Evolutionary conservation across 2,888 invertebrate species (phyloP), one percentile per base, ranked within the genome.

Genomic region (Zonitis immaculata): DNA sequence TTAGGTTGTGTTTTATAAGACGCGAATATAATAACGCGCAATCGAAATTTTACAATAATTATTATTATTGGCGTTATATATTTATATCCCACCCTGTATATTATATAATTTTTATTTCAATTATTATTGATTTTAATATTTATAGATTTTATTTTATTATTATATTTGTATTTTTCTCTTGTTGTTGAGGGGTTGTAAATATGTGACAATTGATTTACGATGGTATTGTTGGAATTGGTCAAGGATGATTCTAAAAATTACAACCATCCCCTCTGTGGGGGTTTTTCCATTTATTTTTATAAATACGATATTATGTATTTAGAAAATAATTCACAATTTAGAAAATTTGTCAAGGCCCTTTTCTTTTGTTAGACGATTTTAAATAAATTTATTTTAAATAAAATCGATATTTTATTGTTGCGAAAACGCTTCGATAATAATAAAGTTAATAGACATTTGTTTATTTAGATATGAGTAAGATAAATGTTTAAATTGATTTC

Each of bases 401-500:
- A 4, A 22, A 22, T 22, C 22, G 22, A 22, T 22, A 22, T 26
- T 7, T 26, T 26, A 8, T 26, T n/a, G n/a, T n/a, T 32, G 32
- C 35, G 9, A 35, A 16, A 35, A 18, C 18, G 20, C 18, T 20
- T 22, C 6, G 39, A 39, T 20, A 39, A 39, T n/a, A n/a, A n/a
- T n/a, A n/a, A 39, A 39, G 4, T 20, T 20, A 39, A 39, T 39
- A 39, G 20, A 20, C 11, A 39, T 20, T 39, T 39, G 20, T 39
- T 20, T 39, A 11, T 8, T 11, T 11, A 16, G 14, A 20, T 6
- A 39, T 18, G 11, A 20, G 20, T 39, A 39, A n/a, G 39, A 39
- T 39, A 39, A 39, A 39, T 39, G 20, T 39, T 39, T 20, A 39
- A 39, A 39, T 39, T 39, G 39, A 39, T 39, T 39, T 39, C 39